A percentile compares a stretch with the other conserved stretches of the same genome.
phyloP scores from a whole-genome alignment of 2,888 invertebrate genomes.

The Smittia aterrima region DNA sequence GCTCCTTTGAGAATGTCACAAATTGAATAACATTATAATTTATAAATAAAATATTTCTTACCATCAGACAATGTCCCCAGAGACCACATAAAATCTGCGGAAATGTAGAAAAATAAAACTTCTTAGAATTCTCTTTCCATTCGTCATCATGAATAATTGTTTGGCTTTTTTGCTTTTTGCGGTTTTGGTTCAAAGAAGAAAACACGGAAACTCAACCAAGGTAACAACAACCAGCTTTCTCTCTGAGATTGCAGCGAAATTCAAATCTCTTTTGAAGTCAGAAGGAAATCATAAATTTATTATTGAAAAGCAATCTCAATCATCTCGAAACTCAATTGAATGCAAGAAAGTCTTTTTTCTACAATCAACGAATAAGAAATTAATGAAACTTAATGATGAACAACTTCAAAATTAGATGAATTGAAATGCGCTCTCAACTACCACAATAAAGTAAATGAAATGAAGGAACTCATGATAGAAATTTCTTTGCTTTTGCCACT shows the following conservation, averaged over 20 bases:
- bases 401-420: conserved; percentile 7
- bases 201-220: not conserved
- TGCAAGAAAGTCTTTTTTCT: not conserved
- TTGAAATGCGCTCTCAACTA: conserved; percentile 10
- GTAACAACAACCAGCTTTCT: not conserved
- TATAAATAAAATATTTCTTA: conserved; percentile 59
- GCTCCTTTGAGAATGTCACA: not conserved
- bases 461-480: not conserved
- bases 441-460: conserved; percentile 1
- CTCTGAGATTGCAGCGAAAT: conserved; percentile 11
- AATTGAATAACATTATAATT: conserved; percentile 22
- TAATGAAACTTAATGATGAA: not conserved
- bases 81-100: conserved; percentile 98
- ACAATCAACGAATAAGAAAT: not conserved
- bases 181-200: not conserved
- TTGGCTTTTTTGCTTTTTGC: not conserved
- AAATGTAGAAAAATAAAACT: conserved; percentile 49
- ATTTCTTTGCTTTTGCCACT: not conserved
- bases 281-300: not conserved
- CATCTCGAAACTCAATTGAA: not conserved
- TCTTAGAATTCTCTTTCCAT: conserved; percentile 27
- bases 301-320: conserved; percentile 4
- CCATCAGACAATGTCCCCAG: conserved; percentile 97
- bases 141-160: conserved; percentile 25
- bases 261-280: not conserved